Evolutionary conservation across 2,888 invertebrate genomes (phyloP).

Genomic region (Peribatodes rhomboidaria): DNA sequence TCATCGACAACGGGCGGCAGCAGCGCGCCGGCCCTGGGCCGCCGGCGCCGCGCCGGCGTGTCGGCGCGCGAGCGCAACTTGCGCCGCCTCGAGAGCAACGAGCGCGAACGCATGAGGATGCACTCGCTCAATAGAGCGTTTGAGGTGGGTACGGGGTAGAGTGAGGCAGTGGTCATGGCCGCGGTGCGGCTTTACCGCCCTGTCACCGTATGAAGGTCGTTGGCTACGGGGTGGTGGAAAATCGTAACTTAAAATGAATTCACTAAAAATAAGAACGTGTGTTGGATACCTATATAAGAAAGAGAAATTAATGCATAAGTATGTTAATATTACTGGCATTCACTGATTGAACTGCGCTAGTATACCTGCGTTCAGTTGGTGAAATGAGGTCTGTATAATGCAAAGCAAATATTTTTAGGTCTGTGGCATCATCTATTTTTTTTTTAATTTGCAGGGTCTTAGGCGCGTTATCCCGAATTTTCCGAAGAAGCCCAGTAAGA

Average conservation of each 20-base stretch:
- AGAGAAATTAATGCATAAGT: too few species aligned
- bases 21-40: slow-evolving; percentile 66
- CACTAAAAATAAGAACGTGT: too few species aligned
- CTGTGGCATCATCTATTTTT: not conserved
- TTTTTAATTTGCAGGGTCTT: slow-evolving; percentile 87
- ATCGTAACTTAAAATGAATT: too few species aligned
- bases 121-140: slow-evolving; percentile 97
- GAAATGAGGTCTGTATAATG: too few species aligned
- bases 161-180: not conserved
- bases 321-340: too few species aligned
- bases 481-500: slow-evolving; percentile 92
- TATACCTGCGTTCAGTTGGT: too few species aligned
- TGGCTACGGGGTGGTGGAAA: too few species aligned
- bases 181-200: not conserved
- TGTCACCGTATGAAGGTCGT: not conserved
- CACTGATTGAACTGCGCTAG: too few species aligned
- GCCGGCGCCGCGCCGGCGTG: slow-evolving; percentile 91
- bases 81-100: slow-evolving; percentile 95
- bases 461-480: slow-evolving; percentile 95
- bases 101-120: slow-evolving; percentile 96
- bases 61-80: slow-evolving; percentile 95
- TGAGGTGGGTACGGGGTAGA: slow-evolving; percentile 84
- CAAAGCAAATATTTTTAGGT: not conserved
- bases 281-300: too few species aligned
- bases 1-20: slow-evolving; percentile 63